Base-by-base conservation (phyloP, 1,140 invertebrate genomes). In the Lepidurus arcticus region DNA sequence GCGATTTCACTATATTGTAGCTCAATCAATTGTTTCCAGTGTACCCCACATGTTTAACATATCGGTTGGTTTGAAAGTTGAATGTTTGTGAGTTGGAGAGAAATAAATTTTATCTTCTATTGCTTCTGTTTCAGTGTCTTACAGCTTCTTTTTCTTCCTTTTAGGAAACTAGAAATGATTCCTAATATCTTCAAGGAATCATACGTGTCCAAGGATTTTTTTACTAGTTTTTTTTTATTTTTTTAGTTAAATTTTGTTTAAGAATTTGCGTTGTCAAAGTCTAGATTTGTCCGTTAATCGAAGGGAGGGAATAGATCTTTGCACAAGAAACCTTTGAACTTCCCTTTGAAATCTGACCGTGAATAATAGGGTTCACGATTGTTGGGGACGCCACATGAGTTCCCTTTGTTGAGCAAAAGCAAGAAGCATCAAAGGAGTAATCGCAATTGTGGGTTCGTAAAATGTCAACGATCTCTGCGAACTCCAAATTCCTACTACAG, bases 81-180 rank as follows among this genome's bases (percentile, higher is more conserved):
- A 13, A n/a, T 0, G 16, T 65, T 65, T 65, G 7, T 65, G 8
- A 65, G 9, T 0, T 21, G 13, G 21, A 65, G 21, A 13, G 53
- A 65, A 65, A 65, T 65, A 65, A 21, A 65, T 13, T 65, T 65
- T 65, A 65, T 65, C n/a, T 21, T 65, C 16, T 65, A 65, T 65
- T 65, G 53, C 53, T 65, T 65, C 53, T 7, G 21, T n/a, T 9
- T 7, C n/a, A 9, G 1, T 65, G 47, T 65, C 53, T 65, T 34
- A 10, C n/a, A 65, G 16, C 21, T 65, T 65, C 53, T 65, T 11
- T 65, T 65, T 65, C 53, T 65, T 11, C 45, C 45, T 4, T 47
- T 10, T 16, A 47, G 4, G 16, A 47, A 34, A 34, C 34, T 4
- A 34, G 34, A 34, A 34, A 34, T 4, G 34, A 34, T 34, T 34